Conservation (phyloP, 2,797 vertebrate genomes). For the Anguilla anguilla region DNA sequence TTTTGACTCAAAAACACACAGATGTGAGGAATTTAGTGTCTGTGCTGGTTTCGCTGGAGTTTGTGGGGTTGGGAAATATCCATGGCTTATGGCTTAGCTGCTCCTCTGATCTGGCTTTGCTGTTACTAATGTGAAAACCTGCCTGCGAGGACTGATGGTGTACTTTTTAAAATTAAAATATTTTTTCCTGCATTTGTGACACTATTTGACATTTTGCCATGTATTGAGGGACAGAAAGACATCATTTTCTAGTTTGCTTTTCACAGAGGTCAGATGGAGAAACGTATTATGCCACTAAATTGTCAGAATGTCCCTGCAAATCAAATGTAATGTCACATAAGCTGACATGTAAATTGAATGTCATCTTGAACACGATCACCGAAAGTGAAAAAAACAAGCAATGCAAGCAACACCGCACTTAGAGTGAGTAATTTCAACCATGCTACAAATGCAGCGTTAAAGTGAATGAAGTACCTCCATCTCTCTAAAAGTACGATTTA, state of each 20-base stretch:
- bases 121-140: slow-evolving; percentile 15
- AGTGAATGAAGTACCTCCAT: not conserved
- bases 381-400: slow-evolving; percentile 18
- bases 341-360: slow-evolving; percentile 31
- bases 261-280: not conserved
- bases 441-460: slow-evolving; percentile 12
- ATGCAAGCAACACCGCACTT: slow-evolving; percentile 1
- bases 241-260: not conserved
- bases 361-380: not conserved
- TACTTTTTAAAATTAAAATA: not conserved
- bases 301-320: slow-evolving; percentile 17
- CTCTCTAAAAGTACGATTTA: slow-evolving; percentile 31
- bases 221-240: not conserved
- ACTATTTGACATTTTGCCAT: not conserved
- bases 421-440: slow-evolving; percentile 20
- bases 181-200: not conserved
- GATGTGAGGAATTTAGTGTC: not conserved
- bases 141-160: not conserved
- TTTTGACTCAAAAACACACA: slow-evolving; percentile 11
- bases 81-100: slow-evolving; percentile 7
- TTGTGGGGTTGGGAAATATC: slow-evolving; percentile 11
- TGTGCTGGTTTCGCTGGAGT: slow-evolving; percentile 4
- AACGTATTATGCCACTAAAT: not conserved
- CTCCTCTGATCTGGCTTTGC: not conserved
- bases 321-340: slow-evolving; percentile 21